phyloP scores from a whole-genome alignment of 1,140 invertebrate species.

The Trichonephila inaurata region DNA sequence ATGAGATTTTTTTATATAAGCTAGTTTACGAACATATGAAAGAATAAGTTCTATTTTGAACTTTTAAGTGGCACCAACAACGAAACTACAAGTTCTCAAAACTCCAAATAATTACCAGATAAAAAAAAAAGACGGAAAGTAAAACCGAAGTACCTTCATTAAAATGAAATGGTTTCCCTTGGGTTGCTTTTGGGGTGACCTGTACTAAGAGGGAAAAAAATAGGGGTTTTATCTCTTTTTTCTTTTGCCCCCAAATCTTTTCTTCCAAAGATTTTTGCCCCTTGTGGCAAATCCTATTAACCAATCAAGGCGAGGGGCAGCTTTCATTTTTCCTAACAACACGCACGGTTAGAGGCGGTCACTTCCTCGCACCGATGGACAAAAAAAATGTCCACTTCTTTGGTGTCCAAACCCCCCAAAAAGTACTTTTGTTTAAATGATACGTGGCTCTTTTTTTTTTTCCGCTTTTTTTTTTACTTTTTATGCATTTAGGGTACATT shows the following conservation, averaged over 20 bases:
- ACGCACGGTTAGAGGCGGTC: constrained; percentile 21
- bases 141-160: too few relatives aligned
- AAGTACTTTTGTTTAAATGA: background rate
- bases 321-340: constrained; percentile 39
- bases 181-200: too few relatives aligned
- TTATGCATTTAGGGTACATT: background rate
- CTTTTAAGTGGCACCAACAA: too few relatives aligned
- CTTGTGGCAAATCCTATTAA: constrained; percentile 47
- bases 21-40: too few relatives aligned
- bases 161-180: too few relatives aligned
- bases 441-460: background rate
- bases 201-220: background rate
- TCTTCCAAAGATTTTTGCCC: constrained; percentile 35
- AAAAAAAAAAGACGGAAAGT: too few relatives aligned
- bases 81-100: too few relatives aligned
- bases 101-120: too few relatives aligned
- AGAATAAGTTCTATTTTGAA: too few relatives aligned
- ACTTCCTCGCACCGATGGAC: background rate
- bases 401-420: background rate
- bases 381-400: background rate
- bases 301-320: constrained; percentile 46
- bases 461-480: background rate
- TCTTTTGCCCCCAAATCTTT: background rate
- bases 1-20: too few relatives aligned
- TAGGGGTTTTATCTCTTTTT: constrained; percentile 11